Base-by-base conservation (phyloP, 2,888 invertebrate genomes). In the Lasioglossum malachurum region DNA sequence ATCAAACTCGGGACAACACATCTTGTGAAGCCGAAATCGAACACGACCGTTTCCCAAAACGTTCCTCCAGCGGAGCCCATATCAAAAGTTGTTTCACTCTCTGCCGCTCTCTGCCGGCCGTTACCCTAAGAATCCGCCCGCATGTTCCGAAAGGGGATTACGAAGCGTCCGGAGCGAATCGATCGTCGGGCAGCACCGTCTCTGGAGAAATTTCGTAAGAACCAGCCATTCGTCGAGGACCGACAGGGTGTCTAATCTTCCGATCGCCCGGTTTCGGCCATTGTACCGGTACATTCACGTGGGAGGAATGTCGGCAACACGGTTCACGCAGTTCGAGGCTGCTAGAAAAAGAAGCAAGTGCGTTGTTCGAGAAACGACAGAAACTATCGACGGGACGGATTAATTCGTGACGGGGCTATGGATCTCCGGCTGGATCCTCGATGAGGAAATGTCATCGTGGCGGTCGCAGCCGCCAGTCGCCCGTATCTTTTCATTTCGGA, bases 401-500 rank as follows among this genome's bases (percentile, higher is more conserved):
- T 86, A 88, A 86, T 88, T 84, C 82, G 83, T 76, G 46, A 79
- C 78, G 76, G 77, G 46, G 67, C 75, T 46, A n/a, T 35, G 69
- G 38, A 69, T 35, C 35, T 23, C 19, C 0, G 19, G 7, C 23
- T 23, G 23, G 38, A 35, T 35, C 23, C 12, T 38, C 19, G 38
- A 38, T 23, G 44, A 64, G 64, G 35, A 84, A 38, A 76, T 76
- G 77, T 82, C 78, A 85, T 79, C 80, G 90, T 90, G 78, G 79
- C 64, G 60, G 90, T 90, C 79, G 79, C 53, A 46, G 38, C 23
- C 57, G 35, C 64, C 69, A 7, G 16, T 16, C 31, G 64, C 75
- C 75, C 72, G 83, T 90, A 81, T 87, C 87, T 87, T 90, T 83
- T 85, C 87, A 78, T 88, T 83, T 78, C 83, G 80, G 88, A 88